These are phyloP conservation scores for Dione juno DNA, from an alignment of 2,888 invertebrate species.

Conservation along the genomic window DNA sequence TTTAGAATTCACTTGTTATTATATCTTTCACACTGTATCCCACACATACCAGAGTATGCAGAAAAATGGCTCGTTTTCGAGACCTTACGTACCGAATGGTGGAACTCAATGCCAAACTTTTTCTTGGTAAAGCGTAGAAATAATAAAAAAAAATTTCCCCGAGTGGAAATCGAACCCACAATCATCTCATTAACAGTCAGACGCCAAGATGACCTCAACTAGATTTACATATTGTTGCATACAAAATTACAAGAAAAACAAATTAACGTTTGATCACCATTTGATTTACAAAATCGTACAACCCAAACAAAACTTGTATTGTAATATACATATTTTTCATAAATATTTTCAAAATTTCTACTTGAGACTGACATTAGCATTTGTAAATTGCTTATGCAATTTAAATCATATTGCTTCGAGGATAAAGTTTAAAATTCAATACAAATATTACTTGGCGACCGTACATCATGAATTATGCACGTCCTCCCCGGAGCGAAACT, in stretches of 20 bases:
- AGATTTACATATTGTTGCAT: neutral
- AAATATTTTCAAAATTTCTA: slow-evolving; percentile 43
- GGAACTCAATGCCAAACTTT: too few species aligned
- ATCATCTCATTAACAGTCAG: too few species aligned
- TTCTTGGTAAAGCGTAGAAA: too few species aligned
- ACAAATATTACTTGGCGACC: slow-evolving; percentile 37
- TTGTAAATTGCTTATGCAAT: slow-evolving; percentile 4
- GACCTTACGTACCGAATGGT: neutral
- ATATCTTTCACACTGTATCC: too few species aligned
- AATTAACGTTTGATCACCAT: neutral
- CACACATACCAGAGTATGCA: too few species aligned
- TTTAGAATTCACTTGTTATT: too few species aligned
- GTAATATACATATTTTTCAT: slow-evolving; percentile 26
- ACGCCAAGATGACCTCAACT: too few species aligned
- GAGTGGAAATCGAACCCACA: too few species aligned
- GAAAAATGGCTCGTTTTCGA: neutral
- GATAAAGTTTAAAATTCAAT: slow-evolving; percentile 36
- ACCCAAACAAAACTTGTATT: slow-evolving; percentile 21
- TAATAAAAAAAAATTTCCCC: too few species aligned
- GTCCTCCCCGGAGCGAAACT: slow-evolving; percentile 48
- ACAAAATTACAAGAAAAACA: neutral
- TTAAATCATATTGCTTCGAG: slow-evolving; percentile 12
- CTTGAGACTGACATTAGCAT: slow-evolving; percentile 43
- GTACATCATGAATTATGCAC: slow-evolving; percentile 60
- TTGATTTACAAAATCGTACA: slow-evolving; percentile 3